Percentiles rank a stretch among this genome's conserved stretches.
These are phyloP conservation scores for Ephydatia muelleri DNA, from an alignment of 37 sponge, comb jelly and placozoan species.

Conservation along the genomic window DNA sequence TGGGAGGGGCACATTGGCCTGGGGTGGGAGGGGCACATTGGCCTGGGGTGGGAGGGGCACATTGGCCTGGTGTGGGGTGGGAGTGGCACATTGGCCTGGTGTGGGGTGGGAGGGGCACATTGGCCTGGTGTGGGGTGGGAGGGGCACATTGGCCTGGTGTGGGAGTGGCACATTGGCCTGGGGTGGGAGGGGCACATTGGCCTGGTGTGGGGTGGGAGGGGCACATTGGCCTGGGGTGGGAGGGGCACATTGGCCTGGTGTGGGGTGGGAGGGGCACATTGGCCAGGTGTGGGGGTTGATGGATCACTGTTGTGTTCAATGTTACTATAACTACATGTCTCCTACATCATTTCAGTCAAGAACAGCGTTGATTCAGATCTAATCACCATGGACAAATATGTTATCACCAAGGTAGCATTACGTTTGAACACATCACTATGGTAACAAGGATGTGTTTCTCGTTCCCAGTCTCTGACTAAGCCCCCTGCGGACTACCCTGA, in stretches of 20 bases:
- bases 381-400: constrained; percentile 57
- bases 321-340: neutral
- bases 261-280: neutral
- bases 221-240: neutral
- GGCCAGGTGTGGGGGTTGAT: no score
- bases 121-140: neutral
- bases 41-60: neutral
- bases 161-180: no score
- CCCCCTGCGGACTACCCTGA: constrained; percentile 91
- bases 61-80: neutral
- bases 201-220: neutral
- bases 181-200: neutral
- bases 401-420: constrained; percentile 78
- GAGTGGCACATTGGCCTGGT: neutral
- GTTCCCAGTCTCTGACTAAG: constrained; percentile 81
- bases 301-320: neutral
- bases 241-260: neutral
- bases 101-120: neutral
- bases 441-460: neutral
- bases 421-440: neutral
- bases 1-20: neutral
- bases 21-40: no score
- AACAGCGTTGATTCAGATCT: constrained; percentile 44
- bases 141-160: neutral
- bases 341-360: constrained; percentile 20